Percentiles rank a stretch among this genome's conserved stretches.
Evolutionary conservation across 1,140 invertebrate species (phyloP).

Genomic region (Temnothorax curvispinosus): DNA sequence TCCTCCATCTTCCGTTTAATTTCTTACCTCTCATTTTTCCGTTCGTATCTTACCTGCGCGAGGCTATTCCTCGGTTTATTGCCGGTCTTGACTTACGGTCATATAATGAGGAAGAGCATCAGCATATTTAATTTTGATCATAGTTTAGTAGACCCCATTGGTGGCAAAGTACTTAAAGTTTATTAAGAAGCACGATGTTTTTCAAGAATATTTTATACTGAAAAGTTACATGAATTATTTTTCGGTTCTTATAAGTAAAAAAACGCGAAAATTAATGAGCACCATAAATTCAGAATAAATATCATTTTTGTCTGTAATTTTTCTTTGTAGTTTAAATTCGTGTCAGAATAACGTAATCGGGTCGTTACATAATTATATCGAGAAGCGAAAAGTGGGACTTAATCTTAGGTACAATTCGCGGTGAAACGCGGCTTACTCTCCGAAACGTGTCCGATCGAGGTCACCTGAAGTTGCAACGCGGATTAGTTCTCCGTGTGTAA

Average conservation of each 20-base stretch:
- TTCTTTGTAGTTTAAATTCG: background rate
- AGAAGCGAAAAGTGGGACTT: conserved; percentile 2
- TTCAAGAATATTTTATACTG: background rate
- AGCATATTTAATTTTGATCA: background rate
- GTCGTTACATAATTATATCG: background rate
- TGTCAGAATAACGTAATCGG: background rate
- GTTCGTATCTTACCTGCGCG: background rate
- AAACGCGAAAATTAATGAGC: background rate
- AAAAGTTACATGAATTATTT: conserved; percentile 3
- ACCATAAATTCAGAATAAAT: too few relatives aligned
- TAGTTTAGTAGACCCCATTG: background rate
- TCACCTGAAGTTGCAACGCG: conserved; percentile 45
- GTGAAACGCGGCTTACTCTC: conserved; percentile 29
- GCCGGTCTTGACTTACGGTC: background rate
- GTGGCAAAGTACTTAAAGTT: background rate
- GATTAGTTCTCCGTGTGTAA: conserved; percentile 54
- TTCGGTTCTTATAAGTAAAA: background rate
- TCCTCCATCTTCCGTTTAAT: background rate
- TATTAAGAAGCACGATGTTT: background rate
- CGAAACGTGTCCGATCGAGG: conserved; percentile 35
- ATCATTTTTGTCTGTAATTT: background rate
- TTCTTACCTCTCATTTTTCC: background rate
- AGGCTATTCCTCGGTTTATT: background rate
- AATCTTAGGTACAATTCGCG: conserved; percentile 60
- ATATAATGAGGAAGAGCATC: background rate